phyloP scores from a whole-genome alignment of 2,113 vertebrate genomes.

The Eublepharis macularius region DNA sequence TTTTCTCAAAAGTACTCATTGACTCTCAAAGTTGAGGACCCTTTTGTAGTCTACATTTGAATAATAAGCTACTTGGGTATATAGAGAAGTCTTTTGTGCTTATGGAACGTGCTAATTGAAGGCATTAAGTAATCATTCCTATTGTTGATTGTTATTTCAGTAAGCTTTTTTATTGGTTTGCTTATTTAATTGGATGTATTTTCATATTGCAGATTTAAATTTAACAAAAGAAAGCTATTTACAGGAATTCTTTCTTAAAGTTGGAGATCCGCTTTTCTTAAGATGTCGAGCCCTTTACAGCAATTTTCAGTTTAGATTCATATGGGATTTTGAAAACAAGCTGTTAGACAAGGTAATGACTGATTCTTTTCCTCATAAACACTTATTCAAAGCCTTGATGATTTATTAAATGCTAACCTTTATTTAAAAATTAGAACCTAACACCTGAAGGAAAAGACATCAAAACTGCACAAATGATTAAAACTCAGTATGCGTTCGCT shows the following conservation, averaged over 20 bases:
- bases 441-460: slow-evolving; percentile 62
- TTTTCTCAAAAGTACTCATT: too few species aligned
- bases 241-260: slow-evolving; percentile 73
- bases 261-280: slow-evolving; percentile 76
- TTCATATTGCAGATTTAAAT: slow-evolving; percentile 75
- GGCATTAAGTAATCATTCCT: not conserved
- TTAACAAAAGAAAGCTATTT: slow-evolving; percentile 59
- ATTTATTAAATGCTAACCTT: slow-evolving; percentile 52
- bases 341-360: slow-evolving; percentile 66
- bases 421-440: slow-evolving; percentile 64
- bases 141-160: not conserved
- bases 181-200: slow-evolving; percentile 27
- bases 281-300: slow-evolving; percentile 71
- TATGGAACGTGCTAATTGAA: not conserved
- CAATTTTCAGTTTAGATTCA: slow-evolving; percentile 62
- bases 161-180: not conserved
- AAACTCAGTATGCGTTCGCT: slow-evolving; percentile 63
- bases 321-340: slow-evolving; percentile 61
- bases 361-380: not conserved
- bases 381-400: not conserved
- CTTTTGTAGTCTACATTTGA: too few species aligned
- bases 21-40: too few species aligned
- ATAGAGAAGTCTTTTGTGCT: not conserved
- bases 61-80: too few species aligned
- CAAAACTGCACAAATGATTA: slow-evolving; percentile 54